phyloP scores from a whole-genome alignment of 23 tunicate genomes.

The Phallusia fumigata region DNA sequence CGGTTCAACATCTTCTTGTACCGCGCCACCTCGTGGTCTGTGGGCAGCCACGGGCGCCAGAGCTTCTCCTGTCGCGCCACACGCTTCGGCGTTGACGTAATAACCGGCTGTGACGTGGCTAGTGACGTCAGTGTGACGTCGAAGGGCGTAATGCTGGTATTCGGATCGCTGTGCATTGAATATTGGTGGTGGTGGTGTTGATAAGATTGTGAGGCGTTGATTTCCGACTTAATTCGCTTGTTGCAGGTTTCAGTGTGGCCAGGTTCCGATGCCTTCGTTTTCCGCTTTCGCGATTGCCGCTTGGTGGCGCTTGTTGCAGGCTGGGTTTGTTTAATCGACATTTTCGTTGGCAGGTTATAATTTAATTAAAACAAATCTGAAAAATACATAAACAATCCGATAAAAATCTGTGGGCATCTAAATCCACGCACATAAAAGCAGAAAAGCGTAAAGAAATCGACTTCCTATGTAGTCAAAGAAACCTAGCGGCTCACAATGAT shows the following conservation, averaged over 20 bases:
- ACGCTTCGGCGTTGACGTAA: constrained; percentile 32
- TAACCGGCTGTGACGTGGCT: constrained; percentile 19
- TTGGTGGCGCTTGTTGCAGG: neutral
- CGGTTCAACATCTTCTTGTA: neutral
- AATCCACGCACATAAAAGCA: too few relatives aligned
- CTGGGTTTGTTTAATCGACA: constrained; percentile 2
- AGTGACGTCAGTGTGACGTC: constrained; percentile 10
- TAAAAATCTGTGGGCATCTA: too few relatives aligned
- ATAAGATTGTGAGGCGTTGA: too few relatives aligned
- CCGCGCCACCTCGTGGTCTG: neutral
- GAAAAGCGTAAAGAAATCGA: too few relatives aligned
- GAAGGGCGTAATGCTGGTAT: neutral
- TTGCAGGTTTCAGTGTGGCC: neutral
- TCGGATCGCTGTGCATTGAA: neutral
- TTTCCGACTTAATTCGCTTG: neutral
- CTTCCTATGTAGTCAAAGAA: too few relatives aligned
- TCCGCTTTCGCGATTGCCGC: neutral
- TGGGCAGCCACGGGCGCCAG: constrained; percentile 30
- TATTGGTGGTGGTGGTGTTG: too few relatives aligned
- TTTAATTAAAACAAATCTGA: neutral
- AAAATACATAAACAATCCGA: neutral
- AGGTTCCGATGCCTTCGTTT: neutral
- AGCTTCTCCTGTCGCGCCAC: neutral
- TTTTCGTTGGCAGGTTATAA: neutral
- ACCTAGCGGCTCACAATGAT: too few relatives aligned